phyloP scores from a whole-genome alignment of 2,888 invertebrate genomes.

The Colletes collaris region DNA sequence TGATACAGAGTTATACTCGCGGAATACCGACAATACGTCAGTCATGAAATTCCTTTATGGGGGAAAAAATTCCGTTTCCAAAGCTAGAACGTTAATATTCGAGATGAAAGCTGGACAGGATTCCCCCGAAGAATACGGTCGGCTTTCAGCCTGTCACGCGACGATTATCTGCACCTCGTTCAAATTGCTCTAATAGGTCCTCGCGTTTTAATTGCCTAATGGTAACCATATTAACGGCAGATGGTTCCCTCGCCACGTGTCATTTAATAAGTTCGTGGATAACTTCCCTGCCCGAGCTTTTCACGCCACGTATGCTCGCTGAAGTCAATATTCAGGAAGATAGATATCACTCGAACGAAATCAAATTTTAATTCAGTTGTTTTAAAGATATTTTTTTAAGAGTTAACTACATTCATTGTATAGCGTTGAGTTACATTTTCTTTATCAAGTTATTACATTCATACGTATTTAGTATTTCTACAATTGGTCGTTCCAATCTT shows the following conservation, averaged over 20 bases:
- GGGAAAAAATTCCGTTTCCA: constrained; percentile 29
- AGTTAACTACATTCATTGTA: too few relatives aligned
- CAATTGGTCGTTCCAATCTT: too few relatives aligned
- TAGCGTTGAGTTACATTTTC: too few relatives aligned
- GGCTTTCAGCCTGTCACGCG: constrained; percentile 13
- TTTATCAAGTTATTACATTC: too few relatives aligned
- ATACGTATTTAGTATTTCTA: too few relatives aligned
- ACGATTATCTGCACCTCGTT: constrained; percentile 27
- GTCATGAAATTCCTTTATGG: constrained; percentile 29
- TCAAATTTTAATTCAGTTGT: too few relatives aligned
- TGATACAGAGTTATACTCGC: background rate
- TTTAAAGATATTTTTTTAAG: too few relatives aligned
- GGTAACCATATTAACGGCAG: constrained; percentile 10
- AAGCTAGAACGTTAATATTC: constrained; percentile 49
- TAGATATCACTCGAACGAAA: too few relatives aligned
- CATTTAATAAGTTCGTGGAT: too few relatives aligned
- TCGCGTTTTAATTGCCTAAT: constrained; percentile 19
- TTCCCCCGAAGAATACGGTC: constrained; percentile 1
- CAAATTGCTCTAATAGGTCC: constrained; percentile 25
- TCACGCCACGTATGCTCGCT: too few relatives aligned
- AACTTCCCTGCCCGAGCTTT: too few relatives aligned
- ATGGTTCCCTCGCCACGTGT: background rate
- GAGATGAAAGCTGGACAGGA: constrained; percentile 44
- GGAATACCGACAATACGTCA: constrained; percentile 29
- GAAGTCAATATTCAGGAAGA: too few relatives aligned